phyloP scores from a whole-genome alignment of 2,113 vertebrate species.

The Butorides virescens region DNA sequence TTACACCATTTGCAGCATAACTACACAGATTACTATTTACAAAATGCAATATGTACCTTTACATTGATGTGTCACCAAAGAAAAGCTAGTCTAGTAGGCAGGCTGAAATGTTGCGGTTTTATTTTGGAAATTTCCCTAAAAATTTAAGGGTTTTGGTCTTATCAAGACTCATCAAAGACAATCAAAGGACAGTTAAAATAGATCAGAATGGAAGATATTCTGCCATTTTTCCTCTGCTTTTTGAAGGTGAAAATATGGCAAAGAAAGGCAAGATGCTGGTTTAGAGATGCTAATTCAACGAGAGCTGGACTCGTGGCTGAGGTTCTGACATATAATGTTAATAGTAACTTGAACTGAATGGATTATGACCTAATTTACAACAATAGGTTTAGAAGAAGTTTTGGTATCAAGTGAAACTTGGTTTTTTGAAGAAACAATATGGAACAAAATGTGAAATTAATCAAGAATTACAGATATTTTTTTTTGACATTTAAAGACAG shows the following conservation, averaged over 20 bases:
- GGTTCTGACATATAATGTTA: background rate
- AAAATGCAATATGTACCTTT: background rate
- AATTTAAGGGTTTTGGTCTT: background rate
- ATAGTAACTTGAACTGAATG: background rate
- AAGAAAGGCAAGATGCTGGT: background rate
- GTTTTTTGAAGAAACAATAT: background rate
- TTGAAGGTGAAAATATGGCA: background rate
- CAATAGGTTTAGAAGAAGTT: background rate
- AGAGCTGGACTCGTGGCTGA: background rate
- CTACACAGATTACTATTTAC: background rate
- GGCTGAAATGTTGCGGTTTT: background rate
- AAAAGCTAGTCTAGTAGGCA: background rate
- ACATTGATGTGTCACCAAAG: background rate
- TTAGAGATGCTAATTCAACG: background rate
- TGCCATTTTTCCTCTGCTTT: background rate
- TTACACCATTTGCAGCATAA: background rate
- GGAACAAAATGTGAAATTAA: background rate
- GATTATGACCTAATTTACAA: background rate
- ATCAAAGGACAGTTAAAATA: background rate
- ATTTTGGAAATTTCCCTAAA: background rate
- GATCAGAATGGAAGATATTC: background rate
- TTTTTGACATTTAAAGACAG: background rate
- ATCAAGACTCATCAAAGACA: background rate
- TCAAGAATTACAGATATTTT: background rate
- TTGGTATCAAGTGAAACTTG: background rate